A percentile compares a stretch with the other conserved stretches of the same genome.
Conservation (phyloP, 2,113 vertebrate species). For the Gobius niger region DNA sequence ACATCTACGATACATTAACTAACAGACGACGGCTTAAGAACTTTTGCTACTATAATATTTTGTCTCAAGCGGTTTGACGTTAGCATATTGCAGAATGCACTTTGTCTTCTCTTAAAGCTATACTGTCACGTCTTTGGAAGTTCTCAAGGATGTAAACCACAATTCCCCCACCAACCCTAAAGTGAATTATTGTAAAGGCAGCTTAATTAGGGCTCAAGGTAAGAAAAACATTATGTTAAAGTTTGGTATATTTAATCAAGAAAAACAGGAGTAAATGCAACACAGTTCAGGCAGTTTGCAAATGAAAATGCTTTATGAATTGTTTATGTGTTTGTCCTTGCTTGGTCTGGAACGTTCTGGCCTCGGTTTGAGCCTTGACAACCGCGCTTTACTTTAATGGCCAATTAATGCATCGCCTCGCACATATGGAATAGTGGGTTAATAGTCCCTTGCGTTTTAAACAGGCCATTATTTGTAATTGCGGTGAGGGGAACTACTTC, state of each 20-base stretch:
- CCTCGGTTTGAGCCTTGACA: not conserved
- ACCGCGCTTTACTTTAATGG: not conserved
- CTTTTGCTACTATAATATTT: too few relatives aligned
- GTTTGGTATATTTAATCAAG: not conserved
- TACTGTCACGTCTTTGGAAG: not conserved
- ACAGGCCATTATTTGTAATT: constrained; percentile 7
- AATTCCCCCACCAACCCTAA: too few relatives aligned
- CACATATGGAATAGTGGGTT: not conserved
- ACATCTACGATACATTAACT: too few relatives aligned
- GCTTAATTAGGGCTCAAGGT: not conserved
- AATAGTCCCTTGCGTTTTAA: constrained; percentile 2
- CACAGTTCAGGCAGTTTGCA: not conserved
- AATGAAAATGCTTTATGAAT: not conserved
- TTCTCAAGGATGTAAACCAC: too few relatives aligned
- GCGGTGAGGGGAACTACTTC: constrained; percentile 13
- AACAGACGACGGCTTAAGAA: too few relatives aligned
- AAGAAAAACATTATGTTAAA: not conserved
- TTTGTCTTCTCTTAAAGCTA: not conserved
- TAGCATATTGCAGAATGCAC: not conserved
- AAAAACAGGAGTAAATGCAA: not conserved
- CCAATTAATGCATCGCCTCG: constrained; percentile 1
- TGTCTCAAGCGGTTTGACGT: too few relatives aligned
- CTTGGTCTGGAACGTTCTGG: not conserved
- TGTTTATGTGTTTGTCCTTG: not conserved
- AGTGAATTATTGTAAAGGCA: not conserved